Conservation (phyloP, 2,888 invertebrate species). For the Cheilosia grossa region DNA sequence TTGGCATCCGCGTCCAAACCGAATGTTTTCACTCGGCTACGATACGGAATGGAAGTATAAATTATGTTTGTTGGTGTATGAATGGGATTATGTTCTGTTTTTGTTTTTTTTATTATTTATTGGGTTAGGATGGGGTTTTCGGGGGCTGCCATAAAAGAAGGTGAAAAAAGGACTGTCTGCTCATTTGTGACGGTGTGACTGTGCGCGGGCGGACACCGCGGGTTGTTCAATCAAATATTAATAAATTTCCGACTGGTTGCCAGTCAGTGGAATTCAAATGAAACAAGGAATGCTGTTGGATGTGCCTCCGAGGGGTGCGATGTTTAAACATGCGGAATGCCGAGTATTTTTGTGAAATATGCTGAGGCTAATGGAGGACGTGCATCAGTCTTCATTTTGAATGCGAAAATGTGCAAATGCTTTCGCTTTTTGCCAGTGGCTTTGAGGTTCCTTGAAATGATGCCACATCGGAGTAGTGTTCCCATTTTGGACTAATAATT, state of each 20-base stretch:
- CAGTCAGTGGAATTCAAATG: conserved; percentile 42
- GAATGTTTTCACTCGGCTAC: conserved; percentile 4
- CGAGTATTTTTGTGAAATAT: background rate
- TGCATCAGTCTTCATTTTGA: background rate
- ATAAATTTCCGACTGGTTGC: conserved; percentile 48
- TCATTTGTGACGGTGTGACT: conserved; percentile 12
- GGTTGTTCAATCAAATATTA: conserved; percentile 53
- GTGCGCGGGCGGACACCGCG: background rate
- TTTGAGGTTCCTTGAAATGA: too few relatives aligned
- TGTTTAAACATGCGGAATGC: too few relatives aligned
- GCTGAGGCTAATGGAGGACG: conserved; percentile 4
- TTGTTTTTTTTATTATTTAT: conserved; percentile 50
- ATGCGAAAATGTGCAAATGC: background rate
- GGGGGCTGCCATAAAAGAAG: conserved; percentile 8
- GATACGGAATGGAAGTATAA: conserved; percentile 31
- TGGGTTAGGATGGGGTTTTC: conserved; percentile 5
- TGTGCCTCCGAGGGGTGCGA: too few relatives aligned
- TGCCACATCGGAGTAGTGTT: too few relatives aligned
- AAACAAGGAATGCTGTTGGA: background rate
- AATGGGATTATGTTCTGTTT: conserved; percentile 45
- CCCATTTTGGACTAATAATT: too few relatives aligned
- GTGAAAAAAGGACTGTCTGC: conserved; percentile 27
- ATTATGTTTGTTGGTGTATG: conserved; percentile 59
- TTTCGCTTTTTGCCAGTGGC: background rate
- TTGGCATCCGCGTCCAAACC: conserved; percentile 24